phyloP scores from a whole-genome alignment of 64 coral and sea anemone genomes.

The Astreopora myriophthalma region DNA sequence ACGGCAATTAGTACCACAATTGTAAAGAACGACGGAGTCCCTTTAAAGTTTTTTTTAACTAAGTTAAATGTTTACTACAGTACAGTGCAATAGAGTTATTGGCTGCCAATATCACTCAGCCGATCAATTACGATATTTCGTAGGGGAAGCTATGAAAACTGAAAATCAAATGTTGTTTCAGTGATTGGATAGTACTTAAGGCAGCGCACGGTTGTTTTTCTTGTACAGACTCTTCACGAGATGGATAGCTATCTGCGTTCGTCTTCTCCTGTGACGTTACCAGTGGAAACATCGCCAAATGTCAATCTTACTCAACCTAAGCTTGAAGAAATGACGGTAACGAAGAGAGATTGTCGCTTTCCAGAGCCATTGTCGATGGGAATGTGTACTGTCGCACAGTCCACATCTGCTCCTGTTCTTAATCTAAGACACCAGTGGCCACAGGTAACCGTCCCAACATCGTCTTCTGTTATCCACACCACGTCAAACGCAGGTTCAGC shows the following conservation, averaged over 20 bases:
- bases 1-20: not conserved
- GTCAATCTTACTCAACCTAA: not conserved
- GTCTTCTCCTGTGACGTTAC: not conserved
- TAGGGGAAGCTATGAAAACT: not conserved
- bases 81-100: not conserved
- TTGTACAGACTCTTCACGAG: constrained; percentile 2
- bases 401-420: not conserved
- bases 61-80: not conserved
- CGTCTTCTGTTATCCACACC: not conserved
- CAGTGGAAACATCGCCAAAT: not conserved
- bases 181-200: not conserved
- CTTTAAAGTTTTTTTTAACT: not conserved
- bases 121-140: not conserved
- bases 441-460: constrained; percentile 1
- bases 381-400: not conserved
- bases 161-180: not conserved
- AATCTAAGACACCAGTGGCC: constrained; percentile 20
- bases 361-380: not conserved
- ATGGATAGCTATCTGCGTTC: constrained; percentile 50
- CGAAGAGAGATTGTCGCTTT: constrained; percentile 34
- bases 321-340: not conserved
- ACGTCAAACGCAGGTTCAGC: not conserved
- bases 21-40: not conserved
- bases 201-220: not conserved
- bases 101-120: not conserved